Percentiles rank a stretch among this genome's conserved stretches.
Evolutionary conservation across 2,888 invertebrate species (phyloP).

Genomic region (Hipparchia sbordonii): DNA sequence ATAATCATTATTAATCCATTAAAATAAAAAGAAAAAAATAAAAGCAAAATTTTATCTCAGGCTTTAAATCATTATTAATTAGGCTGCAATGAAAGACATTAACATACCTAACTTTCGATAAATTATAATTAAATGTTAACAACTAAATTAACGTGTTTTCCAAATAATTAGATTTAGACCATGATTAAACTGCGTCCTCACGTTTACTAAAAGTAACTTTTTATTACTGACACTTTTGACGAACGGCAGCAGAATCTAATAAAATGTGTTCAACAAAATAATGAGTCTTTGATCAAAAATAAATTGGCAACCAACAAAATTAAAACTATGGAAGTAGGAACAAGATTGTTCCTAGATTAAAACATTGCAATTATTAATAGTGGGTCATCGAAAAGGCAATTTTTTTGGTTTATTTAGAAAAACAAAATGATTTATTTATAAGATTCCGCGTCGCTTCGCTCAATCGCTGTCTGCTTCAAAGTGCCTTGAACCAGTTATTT

Average conservation of each 20-base stretch:
- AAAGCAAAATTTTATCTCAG: too few relatives aligned
- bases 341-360: too few relatives aligned
- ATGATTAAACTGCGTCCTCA: background rate
- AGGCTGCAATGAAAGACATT: slow-evolving; percentile 40
- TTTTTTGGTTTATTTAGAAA: background rate
- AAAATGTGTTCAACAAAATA: too few relatives aligned
- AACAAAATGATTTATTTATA: background rate
- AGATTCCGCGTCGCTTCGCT: background rate
- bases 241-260: too few relatives aligned
- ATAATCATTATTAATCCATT: slow-evolving; percentile 12
- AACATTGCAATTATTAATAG: too few relatives aligned
- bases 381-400: too few relatives aligned
- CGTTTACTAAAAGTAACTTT: background rate
- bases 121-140: slow-evolving; percentile 3
- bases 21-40: too few relatives aligned
- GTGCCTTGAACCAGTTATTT: background rate
- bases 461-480: background rate
- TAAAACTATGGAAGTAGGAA: too few relatives aligned
- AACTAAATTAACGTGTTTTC: slow-evolving; percentile 14
- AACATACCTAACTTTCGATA: slow-evolving; percentile 39
- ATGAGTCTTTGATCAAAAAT: too few relatives aligned
- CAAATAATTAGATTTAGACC: background rate
- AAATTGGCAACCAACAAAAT: too few relatives aligned
- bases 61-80: slow-evolving; percentile 8
- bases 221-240: background rate